Conservation (phyloP, 2,888 invertebrate species). For the Sepiola atlantica region DNA sequence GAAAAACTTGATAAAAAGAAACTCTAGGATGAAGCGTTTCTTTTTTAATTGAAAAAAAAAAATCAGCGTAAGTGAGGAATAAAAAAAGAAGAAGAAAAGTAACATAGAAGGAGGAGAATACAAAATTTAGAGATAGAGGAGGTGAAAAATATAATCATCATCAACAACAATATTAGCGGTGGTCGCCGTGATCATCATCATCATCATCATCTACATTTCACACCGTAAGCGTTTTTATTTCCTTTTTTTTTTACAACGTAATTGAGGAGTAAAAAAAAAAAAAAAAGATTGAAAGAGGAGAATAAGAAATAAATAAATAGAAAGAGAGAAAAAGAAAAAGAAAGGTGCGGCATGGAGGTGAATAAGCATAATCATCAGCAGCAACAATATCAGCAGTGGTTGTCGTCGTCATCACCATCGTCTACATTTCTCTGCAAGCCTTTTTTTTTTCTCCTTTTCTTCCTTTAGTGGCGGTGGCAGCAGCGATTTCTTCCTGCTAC, state of each 20-base stretch:
- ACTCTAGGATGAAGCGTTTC: neutral
- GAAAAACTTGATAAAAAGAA: neutral
- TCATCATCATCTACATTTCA: no score
- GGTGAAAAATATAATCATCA: neutral
- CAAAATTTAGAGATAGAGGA: neutral
- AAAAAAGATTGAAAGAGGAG: neutral
- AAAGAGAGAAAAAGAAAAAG: neutral
- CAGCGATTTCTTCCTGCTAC: neutral
- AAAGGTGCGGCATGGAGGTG: neutral
- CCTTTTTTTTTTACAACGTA: no score
- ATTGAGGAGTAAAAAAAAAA: neutral
- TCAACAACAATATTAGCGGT: neutral
- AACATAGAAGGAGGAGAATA: neutral
- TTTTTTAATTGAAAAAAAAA: neutral
- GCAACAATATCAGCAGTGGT: neutral
- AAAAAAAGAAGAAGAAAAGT: neutral
- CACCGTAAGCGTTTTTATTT: no score
- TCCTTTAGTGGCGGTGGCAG: neutral
- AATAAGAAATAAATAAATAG: neutral
- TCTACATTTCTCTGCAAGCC: neutral
- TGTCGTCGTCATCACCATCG: neutral
- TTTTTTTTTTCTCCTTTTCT: neutral
- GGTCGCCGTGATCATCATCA: no score
- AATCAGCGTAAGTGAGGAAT: neutral
- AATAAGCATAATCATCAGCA: neutral